These are phyloP conservation scores for Anisognathus igniventris DNA, from an alignment of 2,797 vertebrate genomes.

Conservation along the genomic window DNA sequence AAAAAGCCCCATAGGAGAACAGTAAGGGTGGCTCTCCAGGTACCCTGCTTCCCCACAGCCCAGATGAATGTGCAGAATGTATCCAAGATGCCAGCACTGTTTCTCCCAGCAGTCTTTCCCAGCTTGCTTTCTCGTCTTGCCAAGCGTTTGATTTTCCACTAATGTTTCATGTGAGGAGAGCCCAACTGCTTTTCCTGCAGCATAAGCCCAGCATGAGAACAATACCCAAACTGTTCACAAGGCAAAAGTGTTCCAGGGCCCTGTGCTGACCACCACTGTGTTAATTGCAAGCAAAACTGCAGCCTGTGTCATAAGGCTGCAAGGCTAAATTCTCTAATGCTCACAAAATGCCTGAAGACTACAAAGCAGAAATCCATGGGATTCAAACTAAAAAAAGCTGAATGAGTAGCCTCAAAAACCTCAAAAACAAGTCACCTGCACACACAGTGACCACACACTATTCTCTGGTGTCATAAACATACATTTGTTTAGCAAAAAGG, in stretches of 20 bases:
- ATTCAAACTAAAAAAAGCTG: not conserved
- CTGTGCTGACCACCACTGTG: not conserved
- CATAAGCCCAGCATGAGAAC: not conserved
- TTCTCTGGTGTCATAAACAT: not conserved
- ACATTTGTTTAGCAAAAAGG: not conserved
- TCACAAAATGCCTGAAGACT: not conserved
- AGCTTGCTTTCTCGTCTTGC: not conserved
- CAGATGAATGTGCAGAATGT: not conserved
- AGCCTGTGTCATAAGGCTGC: not conserved
- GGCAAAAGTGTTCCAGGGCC: not conserved
- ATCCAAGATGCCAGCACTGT: not conserved
- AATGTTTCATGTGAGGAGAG: not conserved
- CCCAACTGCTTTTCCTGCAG: not conserved
- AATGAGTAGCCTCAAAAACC: not conserved
- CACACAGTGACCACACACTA: fast-evolving
- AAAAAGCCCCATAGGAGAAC: not conserved
- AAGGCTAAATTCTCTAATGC: not conserved
- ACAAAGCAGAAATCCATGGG: not conserved
- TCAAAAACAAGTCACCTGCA: not conserved
- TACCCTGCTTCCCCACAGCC: not conserved
- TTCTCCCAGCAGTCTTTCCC: not conserved
- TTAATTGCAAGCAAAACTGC: not conserved
- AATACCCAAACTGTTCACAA: not conserved
- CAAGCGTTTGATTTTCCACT: not conserved
- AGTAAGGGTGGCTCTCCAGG: not conserved